A percentile compares a stretch with the other conserved stretches of the same genome.
phyloP scores from a whole-genome alignment of 37 sponge, comb jelly and placozoan species.

The Halichondria panicea region DNA sequence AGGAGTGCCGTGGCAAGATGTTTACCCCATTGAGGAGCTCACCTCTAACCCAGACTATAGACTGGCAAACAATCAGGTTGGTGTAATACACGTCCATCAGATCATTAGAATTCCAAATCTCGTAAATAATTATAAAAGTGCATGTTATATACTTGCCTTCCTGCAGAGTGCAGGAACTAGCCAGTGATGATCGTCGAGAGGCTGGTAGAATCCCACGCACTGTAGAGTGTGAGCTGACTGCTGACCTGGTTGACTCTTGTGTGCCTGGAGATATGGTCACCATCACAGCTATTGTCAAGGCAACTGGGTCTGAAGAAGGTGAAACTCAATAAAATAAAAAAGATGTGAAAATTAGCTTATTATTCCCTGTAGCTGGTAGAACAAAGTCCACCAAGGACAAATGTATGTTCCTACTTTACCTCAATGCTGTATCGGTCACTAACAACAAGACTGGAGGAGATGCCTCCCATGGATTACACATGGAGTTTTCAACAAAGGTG shows the following conservation, averaged over 20 bases:
- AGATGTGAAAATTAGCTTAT: neutral
- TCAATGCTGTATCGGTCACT: conserved; percentile 74
- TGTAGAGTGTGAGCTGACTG: conserved; percentile 92
- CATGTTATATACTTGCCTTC: neutral
- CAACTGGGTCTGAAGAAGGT: conserved; percentile 80
- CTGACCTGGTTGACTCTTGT: conserved; percentile 92
- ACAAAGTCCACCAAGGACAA: conserved; percentile 75
- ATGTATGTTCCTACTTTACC: conserved; percentile 92
- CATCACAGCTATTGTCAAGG: conserved; percentile 94
- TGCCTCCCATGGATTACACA: conserved; percentile 33
- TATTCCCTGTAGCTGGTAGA: conserved; percentile 10
- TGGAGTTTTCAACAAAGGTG: conserved; percentile 80
- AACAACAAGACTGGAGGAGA: conserved; percentile 45
- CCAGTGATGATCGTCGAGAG: conserved; percentile 72
- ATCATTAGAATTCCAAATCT: neutral
- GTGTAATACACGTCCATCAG: too few species aligned
- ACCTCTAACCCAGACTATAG: conserved; percentile 77
- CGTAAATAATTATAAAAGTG: neutral
- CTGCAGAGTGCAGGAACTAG: conserved; percentile 74
- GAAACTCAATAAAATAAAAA: neutral
- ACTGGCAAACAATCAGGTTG: conserved; percentile 87
- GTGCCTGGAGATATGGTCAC: conserved; percentile 95
- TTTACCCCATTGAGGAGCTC: conserved; percentile 76
- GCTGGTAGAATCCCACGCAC: conserved; percentile 89
- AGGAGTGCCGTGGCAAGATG: conserved; percentile 57